Evolutionary conservation across 2,888 invertebrate species (phyloP).

Genomic region (Pristionchus maxplancki): DNA sequence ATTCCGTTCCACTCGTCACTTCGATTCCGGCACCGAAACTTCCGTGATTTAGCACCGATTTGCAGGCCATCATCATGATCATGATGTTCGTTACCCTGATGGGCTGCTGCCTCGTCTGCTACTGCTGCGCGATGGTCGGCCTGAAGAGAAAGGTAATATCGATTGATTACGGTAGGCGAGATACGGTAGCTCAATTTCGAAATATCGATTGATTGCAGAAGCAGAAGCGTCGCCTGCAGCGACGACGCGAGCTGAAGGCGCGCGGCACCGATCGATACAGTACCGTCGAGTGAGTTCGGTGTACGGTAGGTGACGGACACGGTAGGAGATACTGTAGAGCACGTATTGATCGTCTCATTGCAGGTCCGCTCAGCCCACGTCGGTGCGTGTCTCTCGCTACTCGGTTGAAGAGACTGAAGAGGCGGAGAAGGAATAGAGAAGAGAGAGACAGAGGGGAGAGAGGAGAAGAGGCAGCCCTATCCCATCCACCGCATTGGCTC

Average conservation of each 20-base stretch:
- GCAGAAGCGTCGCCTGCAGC: not conserved
- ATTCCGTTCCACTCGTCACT: not conserved
- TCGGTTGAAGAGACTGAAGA: not conserved
- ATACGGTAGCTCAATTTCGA: not conserved
- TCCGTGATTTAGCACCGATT: not conserved
- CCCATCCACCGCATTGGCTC: not conserved
- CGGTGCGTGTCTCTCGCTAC: conserved; percentile 4
- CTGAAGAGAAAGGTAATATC: not conserved
- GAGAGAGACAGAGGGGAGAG: not conserved
- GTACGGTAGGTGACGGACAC: not conserved
- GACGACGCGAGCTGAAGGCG: not conserved
- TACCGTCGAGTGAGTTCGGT: not conserved
- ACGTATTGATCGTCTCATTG: not conserved
- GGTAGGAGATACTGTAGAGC: not conserved
- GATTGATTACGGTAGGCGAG: not conserved
- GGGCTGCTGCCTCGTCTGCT: not conserved
- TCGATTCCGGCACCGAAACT: not conserved
- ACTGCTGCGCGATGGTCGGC: not conserved
- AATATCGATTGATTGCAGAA: not conserved
- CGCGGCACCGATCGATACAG: not conserved
- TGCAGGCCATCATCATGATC: not conserved
- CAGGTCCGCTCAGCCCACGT: not conserved
- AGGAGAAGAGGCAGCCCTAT: not conserved
- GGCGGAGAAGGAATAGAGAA: not conserved
- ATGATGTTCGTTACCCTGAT: too few species aligned